phyloP scores from a whole-genome alignment of 1,140 invertebrate species.

The Drosophila truncata region DNA sequence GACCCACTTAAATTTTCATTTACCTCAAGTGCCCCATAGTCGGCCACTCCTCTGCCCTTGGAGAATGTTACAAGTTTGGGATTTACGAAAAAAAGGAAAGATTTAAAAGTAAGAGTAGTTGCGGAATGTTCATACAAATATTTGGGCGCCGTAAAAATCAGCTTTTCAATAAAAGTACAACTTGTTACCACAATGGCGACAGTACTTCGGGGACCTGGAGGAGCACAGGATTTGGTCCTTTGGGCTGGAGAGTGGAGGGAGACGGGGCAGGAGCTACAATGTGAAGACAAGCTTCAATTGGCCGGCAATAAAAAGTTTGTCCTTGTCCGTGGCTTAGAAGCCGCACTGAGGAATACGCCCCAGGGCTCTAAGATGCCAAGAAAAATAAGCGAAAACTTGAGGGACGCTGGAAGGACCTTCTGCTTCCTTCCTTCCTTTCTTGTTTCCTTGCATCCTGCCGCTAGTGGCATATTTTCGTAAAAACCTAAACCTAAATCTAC shows the following conservation, averaged over 20 bases:
- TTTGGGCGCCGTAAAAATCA: conserved; percentile 56
- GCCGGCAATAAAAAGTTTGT: conserved; percentile 77
- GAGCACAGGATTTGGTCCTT: conserved; percentile 8
- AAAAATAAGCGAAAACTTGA: conserved; percentile 48
- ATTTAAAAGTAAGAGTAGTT: conserved; percentile 30
- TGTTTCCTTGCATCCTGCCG: conserved; percentile 44
- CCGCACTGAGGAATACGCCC: conserved; percentile 17
- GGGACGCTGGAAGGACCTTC: conserved; percentile 9
- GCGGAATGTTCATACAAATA: conserved; percentile 35
- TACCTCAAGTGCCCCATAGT: neutral
- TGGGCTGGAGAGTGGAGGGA: conserved; percentile 9
- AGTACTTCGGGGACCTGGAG: conserved; percentile 37
- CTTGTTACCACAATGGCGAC: conserved; percentile 52
- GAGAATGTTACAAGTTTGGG: conserved; percentile 14
- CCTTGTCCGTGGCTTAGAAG: conserved; percentile 50
- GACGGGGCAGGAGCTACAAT: conserved; percentile 9
- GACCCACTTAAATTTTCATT: conserved; percentile 36
- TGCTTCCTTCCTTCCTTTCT: conserved; percentile 36
- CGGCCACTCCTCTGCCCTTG: neutral
- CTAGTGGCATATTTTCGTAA: conserved; percentile 38
- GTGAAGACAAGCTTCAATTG: conserved; percentile 68
- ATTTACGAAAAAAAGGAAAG: neutral
- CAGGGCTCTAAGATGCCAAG: conserved; percentile 15
- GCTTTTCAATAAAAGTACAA: conserved; percentile 66
- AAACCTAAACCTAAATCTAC: conserved; percentile 23